Base-by-base conservation (phyloP, 2,113 vertebrate species). In the Perca fluviatilis region DNA sequence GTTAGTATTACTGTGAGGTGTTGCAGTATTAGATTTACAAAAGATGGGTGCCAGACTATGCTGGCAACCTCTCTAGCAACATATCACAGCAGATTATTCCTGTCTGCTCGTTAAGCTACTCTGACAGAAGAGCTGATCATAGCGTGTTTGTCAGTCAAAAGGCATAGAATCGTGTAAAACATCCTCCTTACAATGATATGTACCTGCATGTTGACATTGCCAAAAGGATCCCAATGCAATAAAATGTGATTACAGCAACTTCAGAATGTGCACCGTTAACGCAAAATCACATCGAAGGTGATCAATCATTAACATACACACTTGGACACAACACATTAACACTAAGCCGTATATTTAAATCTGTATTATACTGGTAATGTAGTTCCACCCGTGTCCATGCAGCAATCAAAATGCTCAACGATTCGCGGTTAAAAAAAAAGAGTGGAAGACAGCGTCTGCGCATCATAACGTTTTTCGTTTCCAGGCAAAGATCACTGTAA, bases 401-500 rank as follows among this genome's bases (percentile, higher is more conserved):
- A 67, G 11, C 78, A 61, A 65, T 81, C 47, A 1, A 85, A 88
- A 88, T 83, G 47, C 25, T 82, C 53, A 58, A 36, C 46, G 33
- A 64, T 56, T 86, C 73, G 82, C 80, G 30, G 71, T 56, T 50
- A 18, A 47, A 76, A 73, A 54, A 66, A 79, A 69, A 77, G 56
- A n/a, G 51, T 64, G 69, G 43, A 61, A 62, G 36, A 61, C 57
- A 88, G 77, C 73, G 75, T 92, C 87, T 79, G 82, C 82, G 82
- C 85, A 74, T 84, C 80, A 67, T 74, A 75, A 62, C 74, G 84
- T 79, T 75, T 77, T 66, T 83, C 23, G 66, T 80, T 57, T 87
- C 30, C 61, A 75, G 33, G 77, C 80, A 77, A 88, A 83, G 77
- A 90, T 84, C 88, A 53, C 43, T 23, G 86, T 74, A 81, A 87